Base-by-base conservation (phyloP, 1,140 invertebrate species). In the Zaprionus tsacasi region DNA sequence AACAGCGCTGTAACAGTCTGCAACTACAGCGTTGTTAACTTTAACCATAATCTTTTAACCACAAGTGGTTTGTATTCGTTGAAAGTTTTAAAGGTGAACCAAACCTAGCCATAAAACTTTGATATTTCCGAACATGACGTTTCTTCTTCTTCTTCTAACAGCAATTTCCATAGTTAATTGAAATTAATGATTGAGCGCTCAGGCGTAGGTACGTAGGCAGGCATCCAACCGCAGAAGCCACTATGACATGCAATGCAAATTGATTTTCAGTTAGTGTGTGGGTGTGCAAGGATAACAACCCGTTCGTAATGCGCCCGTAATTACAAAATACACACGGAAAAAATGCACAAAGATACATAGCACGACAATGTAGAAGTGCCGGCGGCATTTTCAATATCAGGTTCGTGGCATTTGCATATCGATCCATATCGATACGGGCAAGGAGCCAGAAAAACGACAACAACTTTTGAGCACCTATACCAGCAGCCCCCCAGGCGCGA, bases 341-440 rank as follows among this genome's bases (percentile, higher is more conserved):
- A 48, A 59, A 58, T 58, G 48, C 56, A 59, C 33, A 1, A 30
- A 30, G 27, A 30, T 30, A 30, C 6, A 60, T 45, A 43, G 15
- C 7, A 36, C 10, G n/a, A 36, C 36, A 60, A 61, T 59, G 56
- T 11, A 38, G 21, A 50, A 69, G 74, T 63, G 54, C 50, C 70
- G 50, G 68, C 50, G 48, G 70, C 66, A 63, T 83, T 88, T 88
- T 89, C 85, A 89, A 80, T 88, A 88, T 67, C 70, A 72, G 74
- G 78, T 73, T 83, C 78, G 74, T 89, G 80, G 83, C 85, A 89
- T 88, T 88, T 88, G 65, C 78, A 83, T 83, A 88, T 88, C 83
- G 83, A 88, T 89, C 80, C 54, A 67, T 30, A 30, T 70, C 35
- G 68, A 58, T 15, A 13, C 43, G 30, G 54, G 54, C 50, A 59